Conservation (phyloP, 1,140 invertebrate genomes). For the Helicoverpa zea region DNA sequence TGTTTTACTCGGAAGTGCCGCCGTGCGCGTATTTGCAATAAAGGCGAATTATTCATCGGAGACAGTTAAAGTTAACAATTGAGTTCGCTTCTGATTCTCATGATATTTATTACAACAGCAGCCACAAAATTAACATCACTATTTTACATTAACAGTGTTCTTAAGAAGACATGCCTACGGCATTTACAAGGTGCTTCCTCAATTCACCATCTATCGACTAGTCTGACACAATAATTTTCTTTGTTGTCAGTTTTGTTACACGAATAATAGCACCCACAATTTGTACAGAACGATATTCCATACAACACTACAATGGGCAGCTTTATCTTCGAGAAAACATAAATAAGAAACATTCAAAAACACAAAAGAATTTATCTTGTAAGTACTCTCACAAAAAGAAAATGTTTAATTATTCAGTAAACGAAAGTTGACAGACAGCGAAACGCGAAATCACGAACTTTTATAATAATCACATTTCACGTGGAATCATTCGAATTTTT, state of each 20-base stretch:
- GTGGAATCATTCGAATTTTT: conserved; percentile 22
- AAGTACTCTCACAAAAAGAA: conserved; percentile 24
- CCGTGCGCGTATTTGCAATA: background rate
- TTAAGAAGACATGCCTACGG: background rate
- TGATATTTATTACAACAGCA: no score
- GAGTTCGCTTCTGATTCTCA: no score
- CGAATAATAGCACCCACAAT: conserved; percentile 71
- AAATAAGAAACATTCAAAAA: conserved; percentile 49
- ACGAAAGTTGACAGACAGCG: conserved; percentile 15
- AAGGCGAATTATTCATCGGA: background rate
- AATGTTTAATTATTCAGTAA: conserved; percentile 31
- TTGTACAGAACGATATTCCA: conserved; percentile 71
- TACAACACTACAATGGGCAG: conserved; percentile 69
- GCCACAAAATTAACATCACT: no score
- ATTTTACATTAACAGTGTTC: background rate
- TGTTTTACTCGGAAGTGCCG: background rate
- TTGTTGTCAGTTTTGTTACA: conserved; percentile 78
- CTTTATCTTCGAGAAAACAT: conserved; percentile 60
- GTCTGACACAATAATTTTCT: conserved; percentile 64
- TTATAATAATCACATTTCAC: conserved; percentile 20
- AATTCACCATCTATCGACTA: conserved; percentile 9
- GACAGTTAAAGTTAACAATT: no score
- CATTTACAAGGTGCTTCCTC: background rate
- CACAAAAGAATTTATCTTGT: conserved; percentile 18
- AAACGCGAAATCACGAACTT: conserved; percentile 3